These are phyloP conservation scores for Champsocephalus gunnari DNA, from an alignment of 2,797 vertebrate species.

Conservation along the genomic window DNA sequence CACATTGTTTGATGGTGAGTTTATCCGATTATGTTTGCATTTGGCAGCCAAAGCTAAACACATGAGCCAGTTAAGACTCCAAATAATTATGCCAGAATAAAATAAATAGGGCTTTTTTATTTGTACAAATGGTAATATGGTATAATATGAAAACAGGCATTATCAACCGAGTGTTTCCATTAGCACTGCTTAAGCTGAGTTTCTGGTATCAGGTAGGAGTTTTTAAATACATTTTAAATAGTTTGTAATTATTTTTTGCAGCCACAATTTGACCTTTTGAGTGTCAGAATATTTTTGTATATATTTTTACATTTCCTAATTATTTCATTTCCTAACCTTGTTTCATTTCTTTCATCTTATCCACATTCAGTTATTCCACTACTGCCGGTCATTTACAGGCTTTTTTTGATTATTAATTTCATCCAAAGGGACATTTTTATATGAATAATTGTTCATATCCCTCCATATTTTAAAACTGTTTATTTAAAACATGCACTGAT, in stretches of 20 bases:
- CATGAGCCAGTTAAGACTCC: background rate
- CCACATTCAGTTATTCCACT: background rate
- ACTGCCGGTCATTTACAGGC: background rate
- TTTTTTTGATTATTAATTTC: slow-evolving; percentile 13
- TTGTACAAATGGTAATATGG: too few species aligned
- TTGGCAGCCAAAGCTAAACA: background rate
- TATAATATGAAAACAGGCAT: too few species aligned
- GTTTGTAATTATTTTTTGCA: background rate
- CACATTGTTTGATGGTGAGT: background rate
- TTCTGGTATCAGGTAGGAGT: too few species aligned
- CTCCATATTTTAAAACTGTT: background rate
- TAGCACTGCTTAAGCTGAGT: too few species aligned
- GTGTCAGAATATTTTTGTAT: background rate
- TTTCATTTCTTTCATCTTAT: background rate
- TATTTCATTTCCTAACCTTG: background rate
- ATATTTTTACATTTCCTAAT: background rate
- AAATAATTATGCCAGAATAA: background rate
- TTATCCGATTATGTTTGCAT: background rate
- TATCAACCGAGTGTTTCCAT: too few species aligned
- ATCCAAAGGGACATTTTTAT: slow-evolving; percentile 10
- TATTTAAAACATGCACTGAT: background rate
- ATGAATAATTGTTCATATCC: slow-evolving; percentile 23
- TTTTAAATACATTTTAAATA: too few species aligned
- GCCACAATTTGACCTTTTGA: background rate
- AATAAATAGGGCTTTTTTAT: background rate